These are phyloP conservation scores for Mimumesa dahlbomi DNA, from an alignment of 2,888 invertebrate species.

Conservation along the genomic window DNA sequence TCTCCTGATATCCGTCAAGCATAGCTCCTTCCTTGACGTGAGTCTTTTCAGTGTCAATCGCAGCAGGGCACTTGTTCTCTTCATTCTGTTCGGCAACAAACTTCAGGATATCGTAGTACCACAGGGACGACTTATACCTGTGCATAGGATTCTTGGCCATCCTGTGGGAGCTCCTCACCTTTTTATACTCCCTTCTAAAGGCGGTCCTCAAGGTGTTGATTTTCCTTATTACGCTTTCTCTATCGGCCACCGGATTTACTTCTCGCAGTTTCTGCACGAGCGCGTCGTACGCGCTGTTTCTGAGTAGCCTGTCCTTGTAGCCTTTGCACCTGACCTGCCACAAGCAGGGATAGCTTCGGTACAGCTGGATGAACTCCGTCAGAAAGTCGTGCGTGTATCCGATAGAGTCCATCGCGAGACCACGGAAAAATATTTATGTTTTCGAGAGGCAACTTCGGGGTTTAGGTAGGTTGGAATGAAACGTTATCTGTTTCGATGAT, in stretches of 20 bases:
- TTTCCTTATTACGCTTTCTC: constrained; percentile 55
- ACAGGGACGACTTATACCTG: constrained; percentile 47
- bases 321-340: constrained; percentile 59
- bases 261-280: constrained; percentile 54
- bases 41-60: constrained; percentile 21
- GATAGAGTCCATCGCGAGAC: too few relatives aligned
- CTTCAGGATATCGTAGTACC: constrained; percentile 59
- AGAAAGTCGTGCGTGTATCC: constrained; percentile 54
- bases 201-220: constrained; percentile 59
- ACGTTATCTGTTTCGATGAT: too few relatives aligned
- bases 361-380: constrained; percentile 55
- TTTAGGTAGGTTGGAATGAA: too few relatives aligned
- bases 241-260: constrained; percentile 49
- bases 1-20: constrained; percentile 36
- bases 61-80: neutral
- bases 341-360: constrained; percentile 49
- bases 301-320: constrained; percentile 47
- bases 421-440: too few relatives aligned
- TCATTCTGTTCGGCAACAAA: constrained; percentile 60
- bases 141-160: constrained; percentile 23
- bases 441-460: too few relatives aligned
- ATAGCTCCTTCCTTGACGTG: constrained; percentile 21
- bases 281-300: constrained; percentile 47
- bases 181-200: constrained; percentile 58
- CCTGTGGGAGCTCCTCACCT: constrained; percentile 38